These are phyloP conservation scores for Luperina nickerlii DNA, from an alignment of 2,888 invertebrate species.

Conservation along the genomic window DNA sequence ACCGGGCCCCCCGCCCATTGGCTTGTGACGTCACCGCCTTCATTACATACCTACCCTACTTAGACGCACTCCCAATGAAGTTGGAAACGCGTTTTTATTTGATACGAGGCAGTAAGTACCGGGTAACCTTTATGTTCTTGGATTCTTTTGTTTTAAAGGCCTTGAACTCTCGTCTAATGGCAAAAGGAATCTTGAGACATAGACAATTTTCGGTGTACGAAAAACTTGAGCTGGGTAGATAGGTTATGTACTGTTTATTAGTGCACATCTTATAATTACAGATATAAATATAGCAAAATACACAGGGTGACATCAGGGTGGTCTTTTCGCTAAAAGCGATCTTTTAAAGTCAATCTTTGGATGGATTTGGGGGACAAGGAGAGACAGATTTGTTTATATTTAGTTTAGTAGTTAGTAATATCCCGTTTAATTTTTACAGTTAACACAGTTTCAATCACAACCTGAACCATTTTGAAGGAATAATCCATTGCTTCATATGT, in stretches of 20 bases:
- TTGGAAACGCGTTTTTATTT: slow-evolving; percentile 38
- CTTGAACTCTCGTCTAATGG: slow-evolving; percentile 5
- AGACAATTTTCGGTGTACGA: background rate
- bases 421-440: background rate
- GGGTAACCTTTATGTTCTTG: slow-evolving; percentile 32
- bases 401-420: background rate
- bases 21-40: slow-evolving; percentile 74
- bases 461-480: no score
- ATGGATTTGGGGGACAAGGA: background rate
- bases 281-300: background rate
- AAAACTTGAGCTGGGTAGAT: background rate
- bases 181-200: background rate
- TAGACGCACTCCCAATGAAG: slow-evolving; percentile 40
- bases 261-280: background rate
- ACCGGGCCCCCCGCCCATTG: slow-evolving; percentile 74
- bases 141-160: slow-evolving; percentile 25
- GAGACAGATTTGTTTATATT: background rate
- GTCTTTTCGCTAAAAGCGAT: background rate
- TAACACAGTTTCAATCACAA: background rate
- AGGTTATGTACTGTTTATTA: no score
- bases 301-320: background rate
- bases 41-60: slow-evolving; percentile 38
- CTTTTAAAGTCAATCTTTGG: background rate
- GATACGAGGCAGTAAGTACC: slow-evolving; percentile 1
- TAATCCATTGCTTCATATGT: no score